Conservation (phyloP, 2,888 invertebrate genomes). For the Ischnus inquisitorius region DNA sequence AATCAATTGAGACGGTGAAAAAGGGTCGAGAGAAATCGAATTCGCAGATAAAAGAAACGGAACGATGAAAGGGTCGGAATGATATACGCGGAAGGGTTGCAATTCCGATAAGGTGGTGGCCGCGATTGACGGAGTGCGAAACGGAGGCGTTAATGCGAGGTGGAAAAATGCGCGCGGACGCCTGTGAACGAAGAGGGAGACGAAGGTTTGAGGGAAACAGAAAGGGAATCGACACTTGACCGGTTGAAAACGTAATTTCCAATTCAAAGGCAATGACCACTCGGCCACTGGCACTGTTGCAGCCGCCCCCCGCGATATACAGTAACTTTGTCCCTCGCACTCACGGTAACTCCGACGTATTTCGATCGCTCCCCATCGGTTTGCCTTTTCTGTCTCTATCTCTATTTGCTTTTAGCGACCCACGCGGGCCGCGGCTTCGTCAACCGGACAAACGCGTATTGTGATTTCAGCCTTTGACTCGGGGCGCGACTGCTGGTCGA, state of each 20-base stretch:
- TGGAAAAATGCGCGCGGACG: slow-evolving; percentile 56
- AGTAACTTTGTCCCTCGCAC: slow-evolving; percentile 61
- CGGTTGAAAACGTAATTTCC: slow-evolving; percentile 82
- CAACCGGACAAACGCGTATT: slow-evolving; percentile 85
- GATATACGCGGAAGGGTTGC: slow-evolving; percentile 39
- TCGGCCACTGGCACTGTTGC: slow-evolving; percentile 77
- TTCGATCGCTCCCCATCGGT: slow-evolving; percentile 45
- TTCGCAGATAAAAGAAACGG: slow-evolving; percentile 40
- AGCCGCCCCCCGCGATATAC: slow-evolving; percentile 34
- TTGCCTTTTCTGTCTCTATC: slow-evolving; percentile 65
- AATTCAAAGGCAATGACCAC: slow-evolving; percentile 84
- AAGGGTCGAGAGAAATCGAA: slow-evolving; percentile 48
- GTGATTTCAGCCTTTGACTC: slow-evolving; percentile 85
- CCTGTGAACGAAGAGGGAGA: slow-evolving; percentile 9
- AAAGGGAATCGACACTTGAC: slow-evolving; percentile 82
- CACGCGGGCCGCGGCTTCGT: slow-evolving; percentile 79
- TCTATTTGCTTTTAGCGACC: slow-evolving; percentile 81
- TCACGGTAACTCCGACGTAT: slow-evolving; percentile 57
- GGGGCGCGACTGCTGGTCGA: slow-evolving; percentile 68
- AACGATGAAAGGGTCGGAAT: background rate
- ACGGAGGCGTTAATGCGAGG: slow-evolving; percentile 63
- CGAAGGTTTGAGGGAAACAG: slow-evolving; percentile 29
- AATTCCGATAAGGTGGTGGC: slow-evolving; percentile 70
- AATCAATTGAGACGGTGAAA: slow-evolving; percentile 18
- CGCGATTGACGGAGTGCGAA: slow-evolving; percentile 28